phyloP scores from a whole-genome alignment of 2,113 vertebrate genomes.

The Apodemus speciosus region DNA sequence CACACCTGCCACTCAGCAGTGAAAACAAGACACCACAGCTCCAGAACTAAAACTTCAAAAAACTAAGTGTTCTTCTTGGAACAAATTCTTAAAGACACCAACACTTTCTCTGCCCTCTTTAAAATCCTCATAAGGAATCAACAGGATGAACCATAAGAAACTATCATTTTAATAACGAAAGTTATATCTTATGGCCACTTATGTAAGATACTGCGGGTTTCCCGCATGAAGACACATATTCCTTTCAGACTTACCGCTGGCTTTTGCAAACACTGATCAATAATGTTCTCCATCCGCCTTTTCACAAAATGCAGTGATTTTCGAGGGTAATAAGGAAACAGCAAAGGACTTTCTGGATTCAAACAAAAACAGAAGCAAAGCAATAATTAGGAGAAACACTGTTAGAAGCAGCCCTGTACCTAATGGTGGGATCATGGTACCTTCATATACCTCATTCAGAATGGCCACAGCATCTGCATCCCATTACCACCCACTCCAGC shows the following conservation, averaged over 20 bases:
- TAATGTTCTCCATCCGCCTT: slow-evolving; percentile 94
- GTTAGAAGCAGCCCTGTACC: neutral
- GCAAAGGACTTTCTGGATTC: slow-evolving; percentile 92
- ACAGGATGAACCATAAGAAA: neutral
- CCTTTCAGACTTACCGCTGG: slow-evolving; percentile 91
- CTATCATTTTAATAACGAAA: neutral
- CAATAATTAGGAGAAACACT: neutral
- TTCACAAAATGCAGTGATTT: slow-evolving; percentile 98
- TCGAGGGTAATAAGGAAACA: slow-evolving; percentile 96
- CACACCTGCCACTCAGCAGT: accelerated
- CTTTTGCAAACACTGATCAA: slow-evolving; percentile 94
- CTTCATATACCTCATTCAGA: neutral
- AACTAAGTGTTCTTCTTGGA: neutral
- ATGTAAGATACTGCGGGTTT: neutral
- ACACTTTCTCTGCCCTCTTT: neutral
- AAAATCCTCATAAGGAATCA: slow-evolving; percentile 25
- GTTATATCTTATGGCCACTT: neutral
- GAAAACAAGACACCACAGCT: neutral
- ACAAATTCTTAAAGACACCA: slow-evolving; percentile 25
- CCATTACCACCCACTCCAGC: neutral
- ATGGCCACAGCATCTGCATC: neutral
- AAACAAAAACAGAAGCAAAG: slow-evolving; percentile 71
- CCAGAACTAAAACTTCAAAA: neutral
- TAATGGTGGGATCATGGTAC: neutral
- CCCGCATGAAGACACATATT: neutral